Percentiles rank a stretch among this genome's conserved stretches.
Conservation (phyloP, 2,888 invertebrate species). For the Monopis laevigella region DNA sequence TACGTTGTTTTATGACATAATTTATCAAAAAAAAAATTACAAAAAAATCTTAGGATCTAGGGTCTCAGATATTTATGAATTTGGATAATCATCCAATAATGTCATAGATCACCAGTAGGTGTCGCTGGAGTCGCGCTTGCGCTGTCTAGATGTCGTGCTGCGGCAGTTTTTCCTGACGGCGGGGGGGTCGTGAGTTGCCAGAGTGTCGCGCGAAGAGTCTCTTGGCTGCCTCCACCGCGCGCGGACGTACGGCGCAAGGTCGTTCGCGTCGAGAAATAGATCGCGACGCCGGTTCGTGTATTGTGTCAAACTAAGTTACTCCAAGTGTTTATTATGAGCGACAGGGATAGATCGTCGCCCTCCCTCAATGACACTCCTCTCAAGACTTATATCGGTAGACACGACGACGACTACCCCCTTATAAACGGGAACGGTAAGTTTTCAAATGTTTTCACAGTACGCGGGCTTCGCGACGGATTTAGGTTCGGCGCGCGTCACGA, state of each 20-base stretch:
- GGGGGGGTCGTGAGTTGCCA: constrained; percentile 23
- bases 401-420: constrained; percentile 82
- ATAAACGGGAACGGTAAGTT: constrained; percentile 79
- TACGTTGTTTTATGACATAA: too few species aligned
- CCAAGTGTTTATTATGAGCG: constrained; percentile 81
- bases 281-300: constrained; percentile 53
- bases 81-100: neutral
- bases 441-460: constrained; percentile 1
- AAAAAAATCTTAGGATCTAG: too few species aligned
- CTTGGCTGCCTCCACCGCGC: constrained; percentile 33
- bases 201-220: constrained; percentile 23
- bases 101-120: too few species aligned
- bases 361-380: constrained; percentile 88
- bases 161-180: constrained; percentile 21
- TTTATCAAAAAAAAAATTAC: too few species aligned
- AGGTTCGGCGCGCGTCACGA: constrained; percentile 25
- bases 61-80: too few species aligned
- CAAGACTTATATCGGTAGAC: constrained; percentile 86
- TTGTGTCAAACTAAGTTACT: constrained; percentile 26
- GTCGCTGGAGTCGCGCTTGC: too few species aligned
- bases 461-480: constrained; percentile 12
- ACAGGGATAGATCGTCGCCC: constrained; percentile 89
- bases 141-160: constrained; percentile 19
- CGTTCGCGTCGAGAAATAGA: constrained; percentile 48
- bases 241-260: constrained; percentile 66